Base-by-base conservation (phyloP, 1,140 invertebrate species). In the Cydia strobilella region DNA sequence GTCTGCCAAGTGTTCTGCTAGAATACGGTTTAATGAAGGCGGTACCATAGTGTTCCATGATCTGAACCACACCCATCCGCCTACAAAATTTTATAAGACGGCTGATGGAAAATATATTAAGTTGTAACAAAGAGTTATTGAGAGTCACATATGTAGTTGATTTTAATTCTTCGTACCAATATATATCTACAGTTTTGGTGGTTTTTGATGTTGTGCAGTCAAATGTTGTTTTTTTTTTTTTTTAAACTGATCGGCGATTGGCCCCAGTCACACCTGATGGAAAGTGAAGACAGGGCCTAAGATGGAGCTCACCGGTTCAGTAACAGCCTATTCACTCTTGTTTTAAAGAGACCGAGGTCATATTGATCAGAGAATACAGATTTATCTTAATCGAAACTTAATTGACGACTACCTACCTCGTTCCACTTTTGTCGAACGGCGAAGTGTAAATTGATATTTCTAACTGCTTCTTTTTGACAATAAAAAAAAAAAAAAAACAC, bases 21-120 rank as follows among this genome's bases (percentile, higher is more conserved):
- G 82, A 42, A 62, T 90, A 0, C 76, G 82, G 5, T 87, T 90
- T 45, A 81, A 88, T 51, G 76, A 74, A 3, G 25, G 23, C 0
- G 86, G 86, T 0, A 75, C 77, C 0, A 62, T 88, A 13, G 80
- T 83, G 0, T 80, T 74, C 6, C 74, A 82, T 18, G 48, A 81
- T 4, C 51, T 88, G n/a, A 65, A 62, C 3, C 88, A 90, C 66
- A 86, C 81, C 48, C 88, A 90, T 71, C 45, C 59, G 0, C 82
- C 87, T 3, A 83, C 85, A 1, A 73, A 65, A 10, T 79, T 77
- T 20, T 82, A 77, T 31, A 82, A 73, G 48, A 81, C 80, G 23
- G 7, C 18, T 0, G 76, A 82, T 48, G 84, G 86, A 1, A 76
- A 45, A 51, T 82, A 82, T 59, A 42, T 85, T 15, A 84, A 76